phyloP scores from a whole-genome alignment of 2,797 vertebrate species.

The Pogonophryne albipinna region DNA sequence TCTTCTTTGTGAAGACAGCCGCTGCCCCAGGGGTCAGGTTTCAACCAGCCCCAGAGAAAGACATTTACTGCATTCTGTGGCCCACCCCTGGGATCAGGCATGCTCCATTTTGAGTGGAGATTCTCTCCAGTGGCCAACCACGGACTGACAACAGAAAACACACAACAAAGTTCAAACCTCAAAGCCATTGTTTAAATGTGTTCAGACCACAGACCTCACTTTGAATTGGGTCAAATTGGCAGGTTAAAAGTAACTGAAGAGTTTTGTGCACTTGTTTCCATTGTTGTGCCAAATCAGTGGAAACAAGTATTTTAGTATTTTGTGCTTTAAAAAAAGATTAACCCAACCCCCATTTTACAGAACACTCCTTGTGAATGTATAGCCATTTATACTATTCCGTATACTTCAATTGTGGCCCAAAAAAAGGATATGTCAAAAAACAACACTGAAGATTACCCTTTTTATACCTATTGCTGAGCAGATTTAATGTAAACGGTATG shows the following conservation, averaged over 20 bases:
- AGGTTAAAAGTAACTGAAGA: conserved; percentile 1
- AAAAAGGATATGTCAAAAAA: too few relatives aligned
- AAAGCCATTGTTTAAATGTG: conserved; percentile 29
- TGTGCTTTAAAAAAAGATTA: neutral
- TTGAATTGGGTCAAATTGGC: neutral
- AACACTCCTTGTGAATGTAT: too few relatives aligned
- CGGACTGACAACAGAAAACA: conserved; percentile 12
- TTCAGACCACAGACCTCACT: neutral
- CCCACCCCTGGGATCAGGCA: conserved; percentile 80
- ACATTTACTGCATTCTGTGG: conserved; percentile 81
- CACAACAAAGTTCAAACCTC: conserved; percentile 34
- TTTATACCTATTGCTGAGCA: neutral
- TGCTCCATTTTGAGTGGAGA: conserved; percentile 81
- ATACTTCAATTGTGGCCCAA: neutral
- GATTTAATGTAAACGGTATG: neutral
- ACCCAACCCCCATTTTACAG: neutral
- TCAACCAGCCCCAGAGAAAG: conserved; percentile 81
- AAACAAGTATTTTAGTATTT: neutral
- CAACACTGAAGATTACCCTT: neutral
- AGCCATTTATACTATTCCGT: neutral
- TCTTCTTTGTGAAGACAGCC: conserved; percentile 87
- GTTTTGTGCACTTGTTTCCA: conserved; percentile 18
- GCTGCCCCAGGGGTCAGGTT: conserved; percentile 88
- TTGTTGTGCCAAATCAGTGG: neutral
- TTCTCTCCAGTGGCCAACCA: conserved; percentile 68